Base-by-base conservation (phyloP, 2,113 vertebrate species). In the Burhinus oedicnemus region DNA sequence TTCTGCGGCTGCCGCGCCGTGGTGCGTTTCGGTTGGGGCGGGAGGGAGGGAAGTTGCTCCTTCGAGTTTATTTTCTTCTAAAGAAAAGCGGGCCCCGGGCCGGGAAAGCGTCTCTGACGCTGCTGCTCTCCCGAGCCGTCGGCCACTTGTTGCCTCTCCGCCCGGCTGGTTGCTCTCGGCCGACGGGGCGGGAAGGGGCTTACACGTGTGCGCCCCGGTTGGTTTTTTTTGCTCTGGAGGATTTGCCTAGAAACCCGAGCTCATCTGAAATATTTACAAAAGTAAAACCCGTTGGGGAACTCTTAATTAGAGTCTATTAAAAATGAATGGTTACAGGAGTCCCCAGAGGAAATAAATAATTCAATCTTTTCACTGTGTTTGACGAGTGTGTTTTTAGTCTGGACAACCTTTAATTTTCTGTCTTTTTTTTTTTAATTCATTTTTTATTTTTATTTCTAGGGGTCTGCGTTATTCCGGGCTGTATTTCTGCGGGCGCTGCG, bases 61-160 rank as follows among this genome's bases (percentile, higher is more conserved):
- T 32, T 57, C 4, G 1, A 19, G 15, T 25, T n/a, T 15, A 1
- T 51, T 87, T 91, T 26, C 9, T 32, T 3, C 5, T 15, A 5
- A 30, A 38, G 26, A 1, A 10, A 14, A 62, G 38, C 3, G 8
- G 29, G 14, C 30, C 0, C 5, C 4, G 5, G 6, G 6, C 18
- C 3, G 18, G 40, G 45, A 11, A 27, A 42, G 40, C 7, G 13
- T 4, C 19, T 27, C 54, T 14, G 58, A 6, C 12, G 47, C n/a
- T 45, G 47, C 38, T 4, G 75, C 75, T 38, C 18, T 12, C 25
- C 27, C 5, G 15, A 40, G n/a, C 45, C 16, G 27, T 44, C 20
- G 16, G 79, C 88, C 96, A 93, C 95, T 95, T 97, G 96, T 97
- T 96, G 97, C 93, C 36, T n/a, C 71, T 19, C 26, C 5, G 25